Percentiles rank a stretch among this genome's conserved stretches.
Evolutionary conservation across 2,797 vertebrate genomes (phyloP).

Genomic region (Anolis apletophallus): DNA sequence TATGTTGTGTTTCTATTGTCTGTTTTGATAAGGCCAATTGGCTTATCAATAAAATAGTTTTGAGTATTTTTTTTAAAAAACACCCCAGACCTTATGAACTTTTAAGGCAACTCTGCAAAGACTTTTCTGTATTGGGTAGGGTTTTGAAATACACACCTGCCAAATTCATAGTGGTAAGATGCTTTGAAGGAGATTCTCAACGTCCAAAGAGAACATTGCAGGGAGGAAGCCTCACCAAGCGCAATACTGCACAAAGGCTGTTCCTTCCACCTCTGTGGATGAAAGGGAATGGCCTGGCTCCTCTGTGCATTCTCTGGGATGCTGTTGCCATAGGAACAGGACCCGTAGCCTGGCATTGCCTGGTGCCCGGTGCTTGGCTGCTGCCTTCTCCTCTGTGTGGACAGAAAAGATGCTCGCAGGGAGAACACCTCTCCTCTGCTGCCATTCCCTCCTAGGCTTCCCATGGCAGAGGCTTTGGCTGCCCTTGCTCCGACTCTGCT

Average conservation of each 20-base stretch:
- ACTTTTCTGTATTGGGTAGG: neutral
- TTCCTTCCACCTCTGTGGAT: neutral
- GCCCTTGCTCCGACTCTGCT: conserved; percentile 12
- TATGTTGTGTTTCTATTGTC: no score
- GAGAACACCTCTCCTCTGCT: neutral
- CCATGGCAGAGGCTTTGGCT: neutral
- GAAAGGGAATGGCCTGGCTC: neutral
- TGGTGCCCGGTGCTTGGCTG: neutral
- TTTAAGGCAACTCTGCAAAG: neutral
- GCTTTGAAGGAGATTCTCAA: neutral
- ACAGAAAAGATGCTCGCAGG: neutral
- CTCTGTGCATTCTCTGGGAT: conserved; percentile 10
- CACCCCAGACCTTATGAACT: no score
- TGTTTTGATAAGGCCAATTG: no score
- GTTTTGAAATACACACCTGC: neutral
- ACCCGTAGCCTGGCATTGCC: neutral
- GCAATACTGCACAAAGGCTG: neutral
- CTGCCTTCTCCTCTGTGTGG: neutral
- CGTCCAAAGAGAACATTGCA: neutral
- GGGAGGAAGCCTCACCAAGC: no score
- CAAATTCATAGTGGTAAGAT: neutral
- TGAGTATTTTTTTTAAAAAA: no score
- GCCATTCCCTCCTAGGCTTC: neutral
- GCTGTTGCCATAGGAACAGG: conserved; percentile 26
- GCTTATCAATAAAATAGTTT: no score